Base-by-base conservation (phyloP, 2,113 vertebrate species). In the Amphiprion ocellaris region DNA sequence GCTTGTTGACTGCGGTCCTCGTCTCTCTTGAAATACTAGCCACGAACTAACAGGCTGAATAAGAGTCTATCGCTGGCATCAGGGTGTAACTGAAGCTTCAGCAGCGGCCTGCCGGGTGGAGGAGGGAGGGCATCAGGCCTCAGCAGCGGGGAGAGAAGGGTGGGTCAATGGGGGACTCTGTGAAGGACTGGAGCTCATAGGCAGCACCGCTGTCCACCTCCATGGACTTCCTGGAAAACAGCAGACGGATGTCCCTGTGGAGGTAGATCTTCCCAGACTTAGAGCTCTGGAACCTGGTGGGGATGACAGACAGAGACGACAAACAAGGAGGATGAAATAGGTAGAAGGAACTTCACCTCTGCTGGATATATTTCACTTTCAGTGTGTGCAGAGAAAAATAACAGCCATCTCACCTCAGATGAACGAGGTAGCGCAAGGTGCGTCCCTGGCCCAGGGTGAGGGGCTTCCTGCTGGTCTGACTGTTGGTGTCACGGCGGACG, bases 231-330 rank as follows among this genome's bases (percentile, higher is more conserved):
- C 98, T 96, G 88, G 98, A 99, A 92, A 99, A 99, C 50, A 99
- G 95, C 91, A 99, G 96, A 81, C 97, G 96, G 87, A 99, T 97
- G 91, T 99, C 98, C 95, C 97, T 95, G 85, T 99, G 98, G 97
- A 99, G 98, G 98, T 99, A 99, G 97, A 99, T 97, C 97, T 99
- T 99, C 92, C 98, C 97, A 96, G 98, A 99, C 95, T 98, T 99
- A 23, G 98, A 99, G 94, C 98, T 99, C 96, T 99, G 98, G 96
- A 99, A 99, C 98, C 98, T 99, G 89, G 65, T 44, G 0, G 70
- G 76, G 10, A 63, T n/a, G 21, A 7, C n/a, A 54, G 46, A 28
- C 28, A 5, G 3, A 50, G 19, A 41, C 16, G 2, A 10, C 37
- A 28, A 21, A 73, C 7, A 61, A 0, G 16, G 19, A 62, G 3